phyloP scores from a whole-genome alignment of 1,140 invertebrate genomes.

The Macrobrachium rosenbergii region DNA sequence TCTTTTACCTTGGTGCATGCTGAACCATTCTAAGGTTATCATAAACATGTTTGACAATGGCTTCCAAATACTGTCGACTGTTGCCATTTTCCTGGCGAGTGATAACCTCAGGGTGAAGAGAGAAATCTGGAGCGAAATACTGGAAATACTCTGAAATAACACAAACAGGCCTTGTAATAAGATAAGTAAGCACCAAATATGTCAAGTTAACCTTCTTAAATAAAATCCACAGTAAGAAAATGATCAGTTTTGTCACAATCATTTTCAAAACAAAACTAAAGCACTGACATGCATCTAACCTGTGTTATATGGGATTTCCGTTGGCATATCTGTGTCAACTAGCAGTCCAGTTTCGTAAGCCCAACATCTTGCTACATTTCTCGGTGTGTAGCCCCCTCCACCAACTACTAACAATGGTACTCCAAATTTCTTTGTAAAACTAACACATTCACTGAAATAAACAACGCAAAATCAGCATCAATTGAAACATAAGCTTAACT shows the following conservation, averaged over 20 bases:
- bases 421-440: constrained; percentile 94
- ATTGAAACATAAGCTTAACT: background rate
- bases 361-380: constrained; percentile 99
- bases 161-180: background rate
- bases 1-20: constrained; percentile 79
- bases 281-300: background rate
- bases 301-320: constrained; percentile 89
- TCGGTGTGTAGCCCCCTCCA: constrained; percentile 95
- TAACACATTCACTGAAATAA: constrained; percentile 86
- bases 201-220: no score
- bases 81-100: constrained; percentile 91
- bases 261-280: no score
- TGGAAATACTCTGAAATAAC: constrained; percentile 84
- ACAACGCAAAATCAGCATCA: background rate
- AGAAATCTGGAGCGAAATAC: constrained; percentile 96
- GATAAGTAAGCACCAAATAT: no score
- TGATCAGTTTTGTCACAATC: no score
- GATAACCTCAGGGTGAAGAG: constrained; percentile 89
- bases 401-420: constrained; percentile 95
- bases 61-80: constrained; percentile 90
- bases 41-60: constrained; percentile 86
- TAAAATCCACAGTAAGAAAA: no score
- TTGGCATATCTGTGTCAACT: constrained; percentile 90
- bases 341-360: constrained; percentile 97
- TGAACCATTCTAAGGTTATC: constrained; percentile 92